A percentile compares a stretch with the other conserved stretches of the same genome.
Conservation (phyloP, 1,140 invertebrate species). For the Hylaeus volcanicus region DNA sequence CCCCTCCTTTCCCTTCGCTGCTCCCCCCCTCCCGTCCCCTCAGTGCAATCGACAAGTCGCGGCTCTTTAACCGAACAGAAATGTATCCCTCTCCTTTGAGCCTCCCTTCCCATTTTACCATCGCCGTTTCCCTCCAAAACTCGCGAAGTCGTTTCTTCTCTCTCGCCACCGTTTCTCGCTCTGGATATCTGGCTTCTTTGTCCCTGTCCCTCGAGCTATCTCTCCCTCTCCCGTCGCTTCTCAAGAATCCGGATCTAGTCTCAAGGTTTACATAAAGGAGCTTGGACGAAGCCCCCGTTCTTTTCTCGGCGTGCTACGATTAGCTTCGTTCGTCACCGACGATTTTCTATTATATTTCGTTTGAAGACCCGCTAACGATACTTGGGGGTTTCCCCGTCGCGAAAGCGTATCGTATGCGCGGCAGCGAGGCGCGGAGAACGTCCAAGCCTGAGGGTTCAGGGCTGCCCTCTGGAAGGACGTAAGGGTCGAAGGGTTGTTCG, state of each 20-base stretch:
- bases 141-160: conserved; percentile 5
- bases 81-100: conserved; percentile 62
- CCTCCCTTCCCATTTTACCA: conserved; percentile 26
- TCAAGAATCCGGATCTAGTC: conserved; percentile 78
- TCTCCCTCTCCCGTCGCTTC: conserved; percentile 49
- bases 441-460: background rate
- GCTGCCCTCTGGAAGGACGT: background rate
- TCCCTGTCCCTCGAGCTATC: background rate
- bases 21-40: background rate
- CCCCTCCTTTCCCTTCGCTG: conserved; percentile 19
- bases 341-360: conserved; percentile 48
- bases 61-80: conserved; percentile 54
- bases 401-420: background rate
- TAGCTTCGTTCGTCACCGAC: conserved; percentile 54
- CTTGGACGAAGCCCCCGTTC: conserved; percentile 59
- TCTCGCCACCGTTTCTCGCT: conserved; percentile 28
- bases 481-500: too few relatives aligned
- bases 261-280: conserved; percentile 79
- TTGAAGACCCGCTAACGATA: conserved; percentile 45
- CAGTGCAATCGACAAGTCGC: conserved; percentile 1
- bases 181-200: background rate
- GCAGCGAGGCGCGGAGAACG: background rate
- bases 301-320: conserved; percentile 55
- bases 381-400: conserved; percentile 22
- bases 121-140: conserved; percentile 50